phyloP scores from a whole-genome alignment of 2,113 vertebrate genomes.

The Zosterops lateralis region DNA sequence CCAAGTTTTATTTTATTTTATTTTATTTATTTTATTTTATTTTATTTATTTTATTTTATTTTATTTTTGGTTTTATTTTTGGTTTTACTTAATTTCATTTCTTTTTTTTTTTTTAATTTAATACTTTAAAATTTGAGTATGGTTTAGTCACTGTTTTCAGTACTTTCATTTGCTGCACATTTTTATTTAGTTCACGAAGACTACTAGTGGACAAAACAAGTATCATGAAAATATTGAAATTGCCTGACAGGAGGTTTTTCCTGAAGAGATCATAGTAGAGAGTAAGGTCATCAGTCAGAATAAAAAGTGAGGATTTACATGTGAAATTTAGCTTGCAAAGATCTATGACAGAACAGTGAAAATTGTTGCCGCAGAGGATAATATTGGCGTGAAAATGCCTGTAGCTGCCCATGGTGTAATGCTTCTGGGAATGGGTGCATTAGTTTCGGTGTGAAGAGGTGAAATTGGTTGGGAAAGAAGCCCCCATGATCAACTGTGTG shows the following conservation, averaged over 20 bases:
- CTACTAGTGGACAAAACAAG: neutral
- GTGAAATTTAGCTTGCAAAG: neutral
- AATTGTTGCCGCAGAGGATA: neutral
- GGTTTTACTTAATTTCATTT: too few relatives aligned
- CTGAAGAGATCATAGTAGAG: neutral
- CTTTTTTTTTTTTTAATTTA: neutral
- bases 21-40: neutral
- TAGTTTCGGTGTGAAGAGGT: neutral
- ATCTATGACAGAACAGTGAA: neutral
- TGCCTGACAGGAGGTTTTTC: neutral
- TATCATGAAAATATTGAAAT: neutral
- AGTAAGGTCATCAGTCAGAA: neutral
- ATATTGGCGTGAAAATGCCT: neutral
- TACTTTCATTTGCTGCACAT: neutral
- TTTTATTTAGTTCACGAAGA: neutral
- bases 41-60: too few relatives aligned
- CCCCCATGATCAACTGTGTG: fast-evolving
- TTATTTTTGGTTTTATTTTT: neutral
- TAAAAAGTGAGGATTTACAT: neutral
- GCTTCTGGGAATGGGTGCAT: neutral
- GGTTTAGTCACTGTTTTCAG: neutral
- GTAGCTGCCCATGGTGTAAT: fast-evolving
- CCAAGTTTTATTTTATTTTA: neutral
- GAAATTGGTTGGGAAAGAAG: fast-evolving
- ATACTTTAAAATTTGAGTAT: neutral